Evolutionary conservation across 2,113 vertebrate species (phyloP).

Genomic region (Paramisgurnus dabryanus): DNA sequence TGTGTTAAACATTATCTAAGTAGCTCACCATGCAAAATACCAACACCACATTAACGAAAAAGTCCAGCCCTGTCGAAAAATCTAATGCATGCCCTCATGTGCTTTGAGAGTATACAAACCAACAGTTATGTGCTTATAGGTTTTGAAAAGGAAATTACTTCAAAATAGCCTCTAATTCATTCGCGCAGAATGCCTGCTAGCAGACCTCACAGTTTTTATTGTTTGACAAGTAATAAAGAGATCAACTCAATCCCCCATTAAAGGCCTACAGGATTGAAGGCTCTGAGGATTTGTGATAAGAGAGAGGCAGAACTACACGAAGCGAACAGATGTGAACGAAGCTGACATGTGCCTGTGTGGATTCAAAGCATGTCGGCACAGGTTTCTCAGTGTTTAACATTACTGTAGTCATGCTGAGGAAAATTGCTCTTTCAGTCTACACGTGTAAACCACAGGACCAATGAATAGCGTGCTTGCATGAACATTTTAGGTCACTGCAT

Average conservation of each 20-base stretch:
- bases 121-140: not conserved
- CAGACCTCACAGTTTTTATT: not conserved
- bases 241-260: conserved; percentile 17
- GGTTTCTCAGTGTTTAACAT: conserved; percentile 27
- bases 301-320: not conserved
- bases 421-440: conserved; percentile 9
- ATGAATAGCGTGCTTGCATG: not conserved
- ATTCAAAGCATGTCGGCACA: conserved; percentile 49
- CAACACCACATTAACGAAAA: not conserved
- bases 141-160: conserved; percentile 1
- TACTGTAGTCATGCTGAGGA: conserved; percentile 25
- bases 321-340: conserved; percentile 28
- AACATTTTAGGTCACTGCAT: too few relatives aligned
- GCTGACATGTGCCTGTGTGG: conserved; percentile 25
- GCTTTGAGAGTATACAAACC: not conserved
- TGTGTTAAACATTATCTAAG: too few relatives aligned
- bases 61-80: not conserved
- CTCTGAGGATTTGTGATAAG: conserved; percentile 26
- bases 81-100: conserved; percentile 2
- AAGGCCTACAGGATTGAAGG: not conserved
- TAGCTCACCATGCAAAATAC: too few relatives aligned
- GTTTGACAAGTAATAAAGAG: conserved; percentile 34
- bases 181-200: conserved; percentile 15
- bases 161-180: conserved; percentile 20
- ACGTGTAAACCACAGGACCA: conserved; percentile 5